Evolutionary conservation across 2,888 invertebrate species (phyloP).

Genomic region (Caprella mutica): DNA sequence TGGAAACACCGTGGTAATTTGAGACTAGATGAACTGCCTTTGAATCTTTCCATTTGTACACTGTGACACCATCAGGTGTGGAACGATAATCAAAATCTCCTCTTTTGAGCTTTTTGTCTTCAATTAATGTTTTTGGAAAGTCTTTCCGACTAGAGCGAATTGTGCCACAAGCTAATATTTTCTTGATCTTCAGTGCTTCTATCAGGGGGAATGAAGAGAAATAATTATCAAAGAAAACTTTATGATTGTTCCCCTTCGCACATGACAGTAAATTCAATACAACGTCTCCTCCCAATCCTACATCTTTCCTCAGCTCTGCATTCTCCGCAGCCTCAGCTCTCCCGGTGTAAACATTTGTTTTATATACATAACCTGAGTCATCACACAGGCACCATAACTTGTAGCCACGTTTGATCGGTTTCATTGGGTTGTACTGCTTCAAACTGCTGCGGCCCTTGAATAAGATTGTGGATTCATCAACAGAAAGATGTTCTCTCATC

Average conservation of each 20-base stretch:
- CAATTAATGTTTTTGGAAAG: slow-evolving; percentile 25
- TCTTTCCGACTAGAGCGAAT: slow-evolving; percentile 29
- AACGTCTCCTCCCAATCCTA: slow-evolving; percentile 29
- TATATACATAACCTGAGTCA: slow-evolving; percentile 34
- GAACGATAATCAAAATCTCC: slow-evolving; percentile 34
- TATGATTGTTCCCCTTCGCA: slow-evolving; percentile 35
- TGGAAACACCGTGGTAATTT: slow-evolving; percentile 35
- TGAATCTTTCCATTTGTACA: slow-evolving; percentile 36
- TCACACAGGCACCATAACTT: slow-evolving; percentile 35
- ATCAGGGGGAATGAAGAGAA: slow-evolving; percentile 35
- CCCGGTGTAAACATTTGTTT: slow-evolving; percentile 37
- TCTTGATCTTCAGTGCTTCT: slow-evolving; percentile 28
- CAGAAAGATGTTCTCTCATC: not conserved
- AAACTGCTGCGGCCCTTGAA: slow-evolving; percentile 35
- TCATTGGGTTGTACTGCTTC: slow-evolving; percentile 29
- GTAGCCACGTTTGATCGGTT: slow-evolving; percentile 36
- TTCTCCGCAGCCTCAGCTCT: slow-evolving; percentile 37
- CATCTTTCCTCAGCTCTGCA: no score
- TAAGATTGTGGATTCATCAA: slow-evolving; percentile 35
- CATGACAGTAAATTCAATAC: slow-evolving; percentile 32
- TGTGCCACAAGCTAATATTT: slow-evolving; percentile 34
- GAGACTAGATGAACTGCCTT: slow-evolving; percentile 35
- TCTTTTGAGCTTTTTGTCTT: slow-evolving; percentile 33
- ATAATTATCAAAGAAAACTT: slow-evolving; percentile 37
- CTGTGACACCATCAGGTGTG: slow-evolving; percentile 29